Conservation (phyloP, 2,888 invertebrate species). For the Isoperla grammatica region DNA sequence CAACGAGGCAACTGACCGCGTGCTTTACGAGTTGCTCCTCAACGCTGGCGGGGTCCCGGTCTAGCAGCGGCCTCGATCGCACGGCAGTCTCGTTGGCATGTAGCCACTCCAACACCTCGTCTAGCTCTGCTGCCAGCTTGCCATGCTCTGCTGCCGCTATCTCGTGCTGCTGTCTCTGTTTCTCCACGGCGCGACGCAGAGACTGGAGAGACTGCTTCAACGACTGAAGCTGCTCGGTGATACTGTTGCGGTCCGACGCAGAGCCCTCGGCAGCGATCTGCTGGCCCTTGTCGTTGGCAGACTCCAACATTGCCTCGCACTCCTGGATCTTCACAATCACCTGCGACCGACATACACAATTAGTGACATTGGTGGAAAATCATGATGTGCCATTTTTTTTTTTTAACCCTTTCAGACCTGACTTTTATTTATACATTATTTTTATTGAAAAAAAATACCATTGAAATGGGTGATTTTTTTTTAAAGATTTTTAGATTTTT, state of each 20-base stretch:
- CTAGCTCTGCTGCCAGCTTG: conserved; percentile 76
- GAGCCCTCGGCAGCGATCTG: conserved; percentile 89
- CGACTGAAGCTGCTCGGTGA: conserved; percentile 81
- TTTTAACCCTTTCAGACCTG: neutral
- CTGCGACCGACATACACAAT: conserved; percentile 30
- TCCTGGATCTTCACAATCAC: conserved; percentile 81
- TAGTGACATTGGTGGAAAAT: too few species aligned
- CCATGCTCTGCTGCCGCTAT: conserved; percentile 81
- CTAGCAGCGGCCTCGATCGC: conserved; percentile 75
- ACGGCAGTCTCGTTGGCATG: conserved; percentile 76
- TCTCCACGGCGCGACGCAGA: conserved; percentile 74
- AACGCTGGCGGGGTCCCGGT: conserved; percentile 71
- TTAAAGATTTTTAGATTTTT: too few species aligned
- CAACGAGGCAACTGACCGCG: conserved; percentile 45
- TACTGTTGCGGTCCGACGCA: conserved; percentile 77
- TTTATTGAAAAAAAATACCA: too few species aligned
- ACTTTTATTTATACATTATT: too few species aligned
- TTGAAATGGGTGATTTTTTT: too few species aligned
- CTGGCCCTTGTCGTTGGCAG: conserved; percentile 87
- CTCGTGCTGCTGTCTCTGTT: conserved; percentile 81
- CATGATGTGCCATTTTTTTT: too few species aligned
- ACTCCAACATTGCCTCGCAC: conserved; percentile 79
- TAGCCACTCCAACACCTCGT: conserved; percentile 75
- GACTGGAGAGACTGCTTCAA: conserved; percentile 77
- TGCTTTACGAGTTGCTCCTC: conserved; percentile 77